A percentile compares a stretch with the other conserved stretches of the same genome.
These are phyloP conservation scores for Bubo blakistoni DNA, from an alignment of 2,113 vertebrate species.

Conservation along the genomic window DNA sequence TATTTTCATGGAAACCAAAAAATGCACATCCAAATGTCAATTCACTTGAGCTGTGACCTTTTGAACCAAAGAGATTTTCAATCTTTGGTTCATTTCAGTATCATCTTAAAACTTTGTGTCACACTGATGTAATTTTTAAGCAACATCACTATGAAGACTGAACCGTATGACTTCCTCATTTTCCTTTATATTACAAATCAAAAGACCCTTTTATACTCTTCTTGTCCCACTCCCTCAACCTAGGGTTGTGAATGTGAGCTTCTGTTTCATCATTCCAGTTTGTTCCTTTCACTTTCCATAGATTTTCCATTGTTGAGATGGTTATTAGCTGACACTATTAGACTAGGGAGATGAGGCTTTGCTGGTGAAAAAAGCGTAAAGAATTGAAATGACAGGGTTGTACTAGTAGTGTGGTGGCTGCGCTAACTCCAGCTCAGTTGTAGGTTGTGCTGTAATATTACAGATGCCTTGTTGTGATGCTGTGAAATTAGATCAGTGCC, in stretches of 20 bases:
- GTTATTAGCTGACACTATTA: background rate
- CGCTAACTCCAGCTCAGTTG: background rate
- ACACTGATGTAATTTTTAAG: background rate
- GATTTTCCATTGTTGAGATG: background rate
- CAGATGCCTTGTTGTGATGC: background rate
- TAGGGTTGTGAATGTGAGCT: background rate
- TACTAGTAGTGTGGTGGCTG: background rate
- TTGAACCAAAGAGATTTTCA: background rate
- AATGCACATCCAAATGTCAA: background rate
- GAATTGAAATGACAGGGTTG: conserved; percentile 29
- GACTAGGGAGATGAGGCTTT: background rate
- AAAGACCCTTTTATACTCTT: background rate
- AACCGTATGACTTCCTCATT: background rate
- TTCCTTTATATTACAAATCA: background rate
- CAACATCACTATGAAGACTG: background rate
- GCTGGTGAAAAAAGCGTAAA: conserved; percentile 8
- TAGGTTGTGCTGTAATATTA: background rate
- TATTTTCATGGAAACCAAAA: background rate
- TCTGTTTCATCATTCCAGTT: background rate
- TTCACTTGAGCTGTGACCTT: background rate
- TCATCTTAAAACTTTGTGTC: background rate
- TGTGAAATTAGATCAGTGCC: conserved; percentile 31
- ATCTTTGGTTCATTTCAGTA: background rate
- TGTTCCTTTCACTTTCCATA: background rate
- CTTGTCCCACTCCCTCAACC: background rate